Percentiles rank a stretch among this genome's conserved stretches.
Conservation (phyloP, 2,888 invertebrate genomes). For the Oxycera nigricornis region DNA sequence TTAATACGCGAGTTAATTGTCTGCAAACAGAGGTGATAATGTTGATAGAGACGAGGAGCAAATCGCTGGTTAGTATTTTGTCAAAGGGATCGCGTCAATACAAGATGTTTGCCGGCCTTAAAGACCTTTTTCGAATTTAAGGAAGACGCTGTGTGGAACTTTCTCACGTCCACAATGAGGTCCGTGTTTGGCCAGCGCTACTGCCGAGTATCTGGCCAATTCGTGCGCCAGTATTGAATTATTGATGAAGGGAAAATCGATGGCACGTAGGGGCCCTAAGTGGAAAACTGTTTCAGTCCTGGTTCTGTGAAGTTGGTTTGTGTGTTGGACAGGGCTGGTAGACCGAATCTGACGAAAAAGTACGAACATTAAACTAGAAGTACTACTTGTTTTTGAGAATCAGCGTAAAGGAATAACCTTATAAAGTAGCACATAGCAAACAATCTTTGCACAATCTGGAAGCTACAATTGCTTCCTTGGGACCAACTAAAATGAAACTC, state of each 20-base stretch:
- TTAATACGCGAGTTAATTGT: slow-evolving; percentile 36
- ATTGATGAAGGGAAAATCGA: slow-evolving; percentile 8
- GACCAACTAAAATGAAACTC: too few relatives aligned
- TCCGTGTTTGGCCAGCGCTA: slow-evolving; percentile 10
- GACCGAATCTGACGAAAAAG: too few relatives aligned
- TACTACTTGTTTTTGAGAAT: too few relatives aligned
- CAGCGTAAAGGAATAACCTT: too few relatives aligned
- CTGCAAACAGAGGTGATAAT: slow-evolving; percentile 32
- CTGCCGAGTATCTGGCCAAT: not conserved
- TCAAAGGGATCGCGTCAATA: slow-evolving; percentile 32
- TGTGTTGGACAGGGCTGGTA: too few relatives aligned
- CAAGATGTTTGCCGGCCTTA: slow-evolving; percentile 25
- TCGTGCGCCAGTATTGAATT: too few relatives aligned
- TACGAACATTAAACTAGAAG: too few relatives aligned
- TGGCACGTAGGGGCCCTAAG: not conserved
- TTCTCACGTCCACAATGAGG: slow-evolving; percentile 27
- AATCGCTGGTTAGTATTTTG: slow-evolving; percentile 30
- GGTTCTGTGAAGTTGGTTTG: not conserved
- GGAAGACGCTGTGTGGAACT: slow-evolving; percentile 6
- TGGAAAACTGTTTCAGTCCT: not conserved
- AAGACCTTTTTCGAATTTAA: slow-evolving; percentile 7
- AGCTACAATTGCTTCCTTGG: too few relatives aligned
- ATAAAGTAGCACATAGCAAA: too few relatives aligned
- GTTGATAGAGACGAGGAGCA: slow-evolving; percentile 15
- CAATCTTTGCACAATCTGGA: too few relatives aligned